A percentile compares a stretch with the other conserved stretches of the same genome.
phyloP scores from a whole-genome alignment of 2,797 vertebrate genomes.

The Miichthys miiuy region DNA sequence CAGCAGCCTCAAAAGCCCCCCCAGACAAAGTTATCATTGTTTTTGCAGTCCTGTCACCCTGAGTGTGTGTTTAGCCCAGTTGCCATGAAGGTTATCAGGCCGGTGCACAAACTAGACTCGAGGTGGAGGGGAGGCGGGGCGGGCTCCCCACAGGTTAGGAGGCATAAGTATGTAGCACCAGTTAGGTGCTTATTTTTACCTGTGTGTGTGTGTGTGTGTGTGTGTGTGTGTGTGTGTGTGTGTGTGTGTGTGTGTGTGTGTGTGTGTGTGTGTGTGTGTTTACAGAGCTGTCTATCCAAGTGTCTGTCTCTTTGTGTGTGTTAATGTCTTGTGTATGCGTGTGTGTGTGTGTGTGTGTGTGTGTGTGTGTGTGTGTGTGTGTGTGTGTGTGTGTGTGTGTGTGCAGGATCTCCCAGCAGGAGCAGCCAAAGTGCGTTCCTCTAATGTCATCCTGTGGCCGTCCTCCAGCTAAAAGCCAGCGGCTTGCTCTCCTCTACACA shows the following conservation, averaged over 20 bases:
- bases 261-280: conserved; percentile 33
- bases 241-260: conserved; percentile 27
- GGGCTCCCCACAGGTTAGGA: conserved; percentile 77
- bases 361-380: conserved; percentile 9
- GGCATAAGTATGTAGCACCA: conserved; percentile 77
- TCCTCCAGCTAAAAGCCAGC: conserved; percentile 81
- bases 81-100: conserved; percentile 84
- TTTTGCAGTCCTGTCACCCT: conserved; percentile 66
- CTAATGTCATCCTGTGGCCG: conserved; percentile 78
- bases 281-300: conserved; percentile 52
- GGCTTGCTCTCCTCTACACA: conserved; percentile 63
- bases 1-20: conserved; percentile 33
- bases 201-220: conserved; percentile 42
- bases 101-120: conserved; percentile 63
- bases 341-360: too few relatives aligned
- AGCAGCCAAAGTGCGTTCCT: conserved; percentile 79
- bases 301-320: conserved; percentile 48
- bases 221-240: conserved; percentile 25
- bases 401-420: conserved; percentile 76
- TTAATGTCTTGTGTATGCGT: not conserved
- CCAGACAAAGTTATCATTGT: conserved; percentile 72
- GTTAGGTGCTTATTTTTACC: conserved; percentile 62
- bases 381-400: conserved; percentile 37
- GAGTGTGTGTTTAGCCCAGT: conserved; percentile 71
- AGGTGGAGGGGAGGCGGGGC: conserved; percentile 57